Conservation (phyloP, 2,113 vertebrate species). For the Zingel zingel region DNA sequence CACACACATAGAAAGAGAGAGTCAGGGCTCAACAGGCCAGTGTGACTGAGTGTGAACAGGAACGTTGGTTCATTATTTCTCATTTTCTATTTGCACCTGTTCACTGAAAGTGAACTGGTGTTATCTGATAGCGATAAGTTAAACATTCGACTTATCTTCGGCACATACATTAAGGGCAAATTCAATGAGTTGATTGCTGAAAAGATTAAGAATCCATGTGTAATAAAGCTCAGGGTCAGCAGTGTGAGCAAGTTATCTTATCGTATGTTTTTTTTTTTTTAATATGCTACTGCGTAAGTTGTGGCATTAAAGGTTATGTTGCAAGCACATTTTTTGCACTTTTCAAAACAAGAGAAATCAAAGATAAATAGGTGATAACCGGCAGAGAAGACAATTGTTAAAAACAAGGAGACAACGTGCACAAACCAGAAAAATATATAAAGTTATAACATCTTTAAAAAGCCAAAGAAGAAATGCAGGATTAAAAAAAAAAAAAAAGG, state of each 20-base stretch:
- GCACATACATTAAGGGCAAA: conserved; percentile 3
- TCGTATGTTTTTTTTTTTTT: neutral
- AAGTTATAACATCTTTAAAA: neutral
- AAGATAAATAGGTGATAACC: neutral
- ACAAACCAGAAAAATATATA: neutral
- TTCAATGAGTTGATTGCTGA: neutral
- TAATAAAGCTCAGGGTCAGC: neutral
- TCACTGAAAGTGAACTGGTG: conserved; percentile 24
- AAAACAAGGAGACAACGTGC: neutral
- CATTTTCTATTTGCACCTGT: conserved; percentile 68
- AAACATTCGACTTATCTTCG: conserved; percentile 9
- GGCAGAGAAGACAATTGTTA: neutral
- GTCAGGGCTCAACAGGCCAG: conserved; percentile 37
- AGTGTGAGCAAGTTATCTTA: neutral
- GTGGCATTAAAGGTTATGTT: neutral
- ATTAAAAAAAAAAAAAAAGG: neutral
- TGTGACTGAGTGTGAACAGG: conserved; percentile 51
- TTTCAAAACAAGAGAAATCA: neutral
- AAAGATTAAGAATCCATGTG: neutral
- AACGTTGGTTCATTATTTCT: conserved; percentile 46
- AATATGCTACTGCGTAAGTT: neutral
- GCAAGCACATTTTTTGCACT: neutral
- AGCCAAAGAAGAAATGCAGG: neutral
- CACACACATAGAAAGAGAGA: conserved; percentile 29
- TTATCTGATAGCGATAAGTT: conserved; percentile 35